These are phyloP conservation scores for Drosophila oshimai DNA, from an alignment of 1,140 invertebrate species.

Conservation along the genomic window DNA sequence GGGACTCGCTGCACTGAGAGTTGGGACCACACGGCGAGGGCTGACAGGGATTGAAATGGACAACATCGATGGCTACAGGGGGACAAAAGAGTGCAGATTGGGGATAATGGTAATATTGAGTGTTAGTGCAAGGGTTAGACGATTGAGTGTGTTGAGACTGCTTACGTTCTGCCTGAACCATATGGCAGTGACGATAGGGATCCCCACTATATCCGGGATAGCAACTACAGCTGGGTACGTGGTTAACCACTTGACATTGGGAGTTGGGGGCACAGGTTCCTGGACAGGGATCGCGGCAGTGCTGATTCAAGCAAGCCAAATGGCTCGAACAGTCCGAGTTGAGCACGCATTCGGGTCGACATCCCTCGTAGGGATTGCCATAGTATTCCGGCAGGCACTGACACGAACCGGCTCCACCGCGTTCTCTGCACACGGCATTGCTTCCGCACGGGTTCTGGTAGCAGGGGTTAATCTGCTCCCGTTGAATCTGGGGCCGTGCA, in stretches of 20 bases:
- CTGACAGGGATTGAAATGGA: constrained; percentile 84
- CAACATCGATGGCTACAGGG: constrained; percentile 60
- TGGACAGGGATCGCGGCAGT: constrained; percentile 91
- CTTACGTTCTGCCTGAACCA: constrained; percentile 83
- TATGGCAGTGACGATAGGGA: constrained; percentile 85
- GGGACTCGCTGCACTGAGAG: constrained; percentile 86
- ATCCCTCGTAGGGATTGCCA: constrained; percentile 87
- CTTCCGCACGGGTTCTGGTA: constrained; percentile 86
- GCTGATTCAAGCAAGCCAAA: constrained; percentile 89
- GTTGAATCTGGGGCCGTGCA: constrained; percentile 79
- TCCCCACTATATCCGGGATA: constrained; percentile 88
- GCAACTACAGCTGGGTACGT: constrained; percentile 91
- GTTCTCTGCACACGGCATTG: constrained; percentile 86
- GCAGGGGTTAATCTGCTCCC: constrained; percentile 84
- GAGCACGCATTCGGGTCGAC: constrained; percentile 90
- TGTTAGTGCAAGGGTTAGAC: constrained; percentile 72
- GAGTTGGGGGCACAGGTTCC: constrained; percentile 91
- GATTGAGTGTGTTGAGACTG: constrained; percentile 1
- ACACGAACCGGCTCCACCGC: constrained; percentile 82
- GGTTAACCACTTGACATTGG: constrained; percentile 90
- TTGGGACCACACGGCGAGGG: constrained; percentile 91
- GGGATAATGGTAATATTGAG: constrained; percentile 34
- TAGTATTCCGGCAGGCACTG: constrained; percentile 85
- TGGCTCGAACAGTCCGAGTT: constrained; percentile 90
- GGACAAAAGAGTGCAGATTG: constrained; percentile 30